These are phyloP conservation scores for Drosophila silvestris DNA, from an alignment of 2,888 invertebrate genomes.

Conservation along the genomic window DNA sequence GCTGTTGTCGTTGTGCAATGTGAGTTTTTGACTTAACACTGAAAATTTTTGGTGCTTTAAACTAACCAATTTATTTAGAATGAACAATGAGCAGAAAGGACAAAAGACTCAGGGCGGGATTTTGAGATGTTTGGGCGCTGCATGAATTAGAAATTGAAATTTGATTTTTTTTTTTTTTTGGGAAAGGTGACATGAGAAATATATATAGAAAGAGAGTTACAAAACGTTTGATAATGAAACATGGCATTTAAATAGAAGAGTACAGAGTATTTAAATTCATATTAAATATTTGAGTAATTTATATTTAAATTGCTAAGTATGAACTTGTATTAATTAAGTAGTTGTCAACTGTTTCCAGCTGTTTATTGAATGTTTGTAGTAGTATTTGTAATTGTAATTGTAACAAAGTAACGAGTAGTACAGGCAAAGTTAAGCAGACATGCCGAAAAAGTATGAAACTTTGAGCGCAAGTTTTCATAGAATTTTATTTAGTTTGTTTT, in stretches of 20 bases:
- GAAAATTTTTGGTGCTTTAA: constrained; percentile 60
- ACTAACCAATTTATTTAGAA: constrained; percentile 69
- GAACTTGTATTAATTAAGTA: constrained; percentile 49
- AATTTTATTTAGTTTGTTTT: constrained; percentile 44
- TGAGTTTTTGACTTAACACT: constrained; percentile 48
- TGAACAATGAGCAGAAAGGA: constrained; percentile 61
- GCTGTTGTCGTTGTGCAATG: constrained; percentile 44
- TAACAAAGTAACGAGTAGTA: constrained; percentile 77
- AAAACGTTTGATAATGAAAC: constrained; percentile 63
- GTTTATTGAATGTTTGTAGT: constrained; percentile 52
- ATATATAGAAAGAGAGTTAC: constrained; percentile 46
- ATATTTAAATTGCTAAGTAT: constrained; percentile 56
- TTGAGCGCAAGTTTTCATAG: constrained; percentile 66
- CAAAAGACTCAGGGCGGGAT: constrained; percentile 45
- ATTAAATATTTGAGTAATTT: constrained; percentile 66
- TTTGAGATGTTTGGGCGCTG: constrained; percentile 62
- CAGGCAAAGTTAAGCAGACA: constrained; percentile 79
- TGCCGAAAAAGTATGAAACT: constrained; percentile 74
- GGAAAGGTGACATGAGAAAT: constrained; percentile 47
- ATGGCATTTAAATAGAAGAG: constrained; percentile 58
- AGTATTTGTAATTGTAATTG: constrained; percentile 41
- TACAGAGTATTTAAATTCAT: constrained; percentile 72
- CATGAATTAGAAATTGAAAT: constrained; percentile 64
- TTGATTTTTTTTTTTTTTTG: constrained; percentile 23
- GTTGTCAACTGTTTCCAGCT: constrained; percentile 56